phyloP scores from a whole-genome alignment of 1,140 invertebrate genomes.

The Drosophila prosaltans region DNA sequence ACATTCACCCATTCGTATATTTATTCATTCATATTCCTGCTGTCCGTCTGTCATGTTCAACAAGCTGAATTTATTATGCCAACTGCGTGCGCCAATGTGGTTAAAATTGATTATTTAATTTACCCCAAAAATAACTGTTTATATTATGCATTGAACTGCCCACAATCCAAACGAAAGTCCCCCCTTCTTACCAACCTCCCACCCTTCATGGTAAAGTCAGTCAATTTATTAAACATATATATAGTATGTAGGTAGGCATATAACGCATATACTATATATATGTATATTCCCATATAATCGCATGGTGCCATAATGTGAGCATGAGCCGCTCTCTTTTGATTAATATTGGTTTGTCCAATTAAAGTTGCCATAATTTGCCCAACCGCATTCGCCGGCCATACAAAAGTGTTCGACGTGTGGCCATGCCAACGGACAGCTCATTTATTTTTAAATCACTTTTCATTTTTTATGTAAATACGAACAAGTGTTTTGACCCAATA shows the following conservation, averaged over 20 bases:
- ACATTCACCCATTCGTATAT: no score
- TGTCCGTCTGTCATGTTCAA: constrained; percentile 51
- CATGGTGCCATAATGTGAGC: constrained; percentile 13
- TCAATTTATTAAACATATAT: constrained; percentile 69
- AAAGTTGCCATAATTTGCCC: constrained; percentile 68
- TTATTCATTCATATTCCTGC: constrained; percentile 2
- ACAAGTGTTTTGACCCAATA: constrained; percentile 11
- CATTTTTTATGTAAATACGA: constrained; percentile 7
- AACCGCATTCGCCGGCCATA: constrained; percentile 38
- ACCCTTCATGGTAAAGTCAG: constrained; percentile 32
- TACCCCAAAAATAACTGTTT: constrained; percentile 60
- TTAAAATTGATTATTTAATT: constrained; percentile 77
- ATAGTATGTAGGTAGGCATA: neutral
- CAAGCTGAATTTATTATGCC: constrained; percentile 70
- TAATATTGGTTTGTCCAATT: constrained; percentile 75
- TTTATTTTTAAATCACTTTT: constrained; percentile 33
- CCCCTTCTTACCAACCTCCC: neutral
- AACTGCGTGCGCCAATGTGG: constrained; percentile 64
- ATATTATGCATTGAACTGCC: constrained; percentile 54
- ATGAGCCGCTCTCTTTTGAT: constrained; percentile 51
- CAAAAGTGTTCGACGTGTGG: constrained; percentile 29
- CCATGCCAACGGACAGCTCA: constrained; percentile 25
- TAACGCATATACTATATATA: constrained; percentile 9
- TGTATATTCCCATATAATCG: neutral
- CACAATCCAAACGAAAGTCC: constrained; percentile 5